These are phyloP conservation scores for Creontiades dilutus DNA, from an alignment of 2,888 invertebrate genomes.

Conservation along the genomic window DNA sequence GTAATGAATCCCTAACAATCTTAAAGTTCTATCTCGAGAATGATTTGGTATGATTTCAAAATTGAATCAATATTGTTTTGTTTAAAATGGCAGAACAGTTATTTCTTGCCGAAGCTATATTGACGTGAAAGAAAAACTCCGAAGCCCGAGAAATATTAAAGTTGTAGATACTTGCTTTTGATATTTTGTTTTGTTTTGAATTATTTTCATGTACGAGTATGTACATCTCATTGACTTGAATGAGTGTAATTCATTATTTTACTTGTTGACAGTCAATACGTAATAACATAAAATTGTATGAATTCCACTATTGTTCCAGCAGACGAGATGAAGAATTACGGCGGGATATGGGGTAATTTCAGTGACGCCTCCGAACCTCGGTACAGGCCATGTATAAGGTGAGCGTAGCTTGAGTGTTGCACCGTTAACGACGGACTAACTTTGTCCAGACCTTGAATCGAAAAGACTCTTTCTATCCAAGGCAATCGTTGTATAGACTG, in stretches of 20 bases:
- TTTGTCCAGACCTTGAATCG: not conserved
- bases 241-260: not conserved
- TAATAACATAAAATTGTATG: not conserved
- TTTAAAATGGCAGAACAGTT: no score
- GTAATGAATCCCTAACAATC: no score
- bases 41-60: no score
- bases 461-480: not conserved
- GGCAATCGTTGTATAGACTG: not conserved
- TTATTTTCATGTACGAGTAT: not conserved
- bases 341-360: constrained; percentile 58
- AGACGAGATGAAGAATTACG: constrained; percentile 54
- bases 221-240: not conserved
- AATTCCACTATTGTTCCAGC: constrained; percentile 24
- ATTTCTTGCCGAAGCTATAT: no score
- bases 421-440: not conserved
- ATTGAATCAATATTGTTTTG: not conserved
- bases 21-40: no score
- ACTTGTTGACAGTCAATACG: not conserved
- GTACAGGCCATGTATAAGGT: constrained; percentile 60
- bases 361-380: constrained; percentile 57
- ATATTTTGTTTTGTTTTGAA: no score
- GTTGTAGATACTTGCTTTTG: no score
- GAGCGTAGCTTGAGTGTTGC: not conserved
- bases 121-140: no score
- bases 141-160: no score